A percentile compares a stretch with the other conserved stretches of the same genome.
Conservation (phyloP, 2,888 invertebrate genomes). For the Stenolophus ochropezus region DNA sequence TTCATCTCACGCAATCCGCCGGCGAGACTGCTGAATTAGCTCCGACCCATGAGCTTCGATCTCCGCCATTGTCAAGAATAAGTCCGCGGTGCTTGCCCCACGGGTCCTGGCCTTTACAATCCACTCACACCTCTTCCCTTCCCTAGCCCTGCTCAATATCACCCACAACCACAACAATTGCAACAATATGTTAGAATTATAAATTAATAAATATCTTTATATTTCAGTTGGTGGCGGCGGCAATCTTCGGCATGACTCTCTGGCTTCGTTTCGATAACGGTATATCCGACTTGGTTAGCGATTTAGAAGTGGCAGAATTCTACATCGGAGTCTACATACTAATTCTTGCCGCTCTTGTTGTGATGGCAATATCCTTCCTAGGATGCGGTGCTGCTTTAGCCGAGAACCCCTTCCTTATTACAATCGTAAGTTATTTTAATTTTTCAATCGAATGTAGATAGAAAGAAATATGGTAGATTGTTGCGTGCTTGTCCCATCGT, state of each 20-base stretch:
- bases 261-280: conserved; percentile 89
- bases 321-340: conserved; percentile 91
- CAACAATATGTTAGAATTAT: not conserved
- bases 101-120: no score
- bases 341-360: conserved; percentile 81
- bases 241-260: conserved; percentile 85
- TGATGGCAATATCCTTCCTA: conserved; percentile 86
- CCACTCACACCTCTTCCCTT: no score
- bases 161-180: not conserved
- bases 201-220: no score
- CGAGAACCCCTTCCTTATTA: conserved; percentile 85
- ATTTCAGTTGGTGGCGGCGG: conserved; percentile 88
- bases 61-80: conserved; percentile 45
- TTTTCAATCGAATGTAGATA: no score
- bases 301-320: conserved; percentile 84
- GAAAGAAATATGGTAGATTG: not conserved
- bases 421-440: conserved; percentile 79
- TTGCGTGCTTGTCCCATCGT: conserved; percentile 4
- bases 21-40: conserved; percentile 66
- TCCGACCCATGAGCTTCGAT: conserved; percentile 18
- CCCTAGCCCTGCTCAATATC: not conserved
- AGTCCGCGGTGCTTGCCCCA: not conserved
- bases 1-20: conserved; percentile 67
- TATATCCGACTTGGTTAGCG: conserved; percentile 87
- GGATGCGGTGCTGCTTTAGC: conserved; percentile 89